Evolutionary conservation across 2,113 vertebrate species (phyloP).

Genomic region (Capricornis sumatraensis): DNA sequence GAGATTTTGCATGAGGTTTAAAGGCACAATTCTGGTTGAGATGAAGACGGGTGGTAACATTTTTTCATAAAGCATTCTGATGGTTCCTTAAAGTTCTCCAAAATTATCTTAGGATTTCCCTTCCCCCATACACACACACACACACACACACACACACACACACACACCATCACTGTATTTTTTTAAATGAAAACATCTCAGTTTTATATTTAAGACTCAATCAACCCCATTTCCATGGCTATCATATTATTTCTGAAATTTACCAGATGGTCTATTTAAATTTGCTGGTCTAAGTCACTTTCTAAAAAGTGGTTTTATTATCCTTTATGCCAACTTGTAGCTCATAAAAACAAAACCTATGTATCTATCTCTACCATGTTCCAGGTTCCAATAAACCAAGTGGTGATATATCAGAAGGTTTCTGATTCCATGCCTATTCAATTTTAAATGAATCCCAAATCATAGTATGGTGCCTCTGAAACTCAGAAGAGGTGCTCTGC

Average conservation of each 20-base stretch:
- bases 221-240: not conserved
- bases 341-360: not conserved
- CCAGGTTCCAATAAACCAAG: conserved; percentile 4
- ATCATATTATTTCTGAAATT: not conserved
- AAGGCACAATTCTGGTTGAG: not conserved
- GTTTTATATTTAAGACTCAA: not conserved
- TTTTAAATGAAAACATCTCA: not conserved
- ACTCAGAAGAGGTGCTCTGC: not conserved
- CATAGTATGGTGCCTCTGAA: not conserved
- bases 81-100: not conserved
- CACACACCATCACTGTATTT: not conserved
- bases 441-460: not conserved
- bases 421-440: not conserved
- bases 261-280: not conserved
- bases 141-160: not conserved
- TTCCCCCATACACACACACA: not conserved
- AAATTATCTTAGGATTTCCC: not conserved
- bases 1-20: not conserved
- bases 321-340: not conserved
- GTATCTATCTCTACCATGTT: not conserved
- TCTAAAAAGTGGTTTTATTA: conserved; percentile 16
- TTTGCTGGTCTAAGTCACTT: not conserved
- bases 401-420: not conserved
- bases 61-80: not conserved
- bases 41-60: not conserved